Evolutionary conservation across 1,140 invertebrate genomes (phyloP), one percentile per base, ranked within the genome.

Genomic region (Cydia pomonella): DNA sequence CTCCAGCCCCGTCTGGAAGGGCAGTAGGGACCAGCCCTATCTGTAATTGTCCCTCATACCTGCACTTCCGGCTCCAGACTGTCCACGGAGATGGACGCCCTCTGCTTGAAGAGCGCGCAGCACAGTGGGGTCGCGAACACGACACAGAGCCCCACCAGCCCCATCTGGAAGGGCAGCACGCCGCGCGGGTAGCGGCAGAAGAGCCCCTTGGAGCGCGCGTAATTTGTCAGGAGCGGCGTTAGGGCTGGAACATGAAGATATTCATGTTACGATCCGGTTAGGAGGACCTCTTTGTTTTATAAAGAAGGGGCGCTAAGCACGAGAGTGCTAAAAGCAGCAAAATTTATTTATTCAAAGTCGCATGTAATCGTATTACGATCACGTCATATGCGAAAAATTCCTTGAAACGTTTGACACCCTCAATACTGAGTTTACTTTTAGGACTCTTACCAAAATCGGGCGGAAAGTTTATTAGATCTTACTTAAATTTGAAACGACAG

Each of bases 41-140:
- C 4, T 29, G 27, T 29, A n/a, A n/a, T n/a, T n/a, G n/a, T n/a
- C n/a, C 29, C 29, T 3, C 29, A 33, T 77, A 94, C 94, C 84
- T 93, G 91, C 0, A 96, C 89, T 1, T 95, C 93, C 0, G 90
- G 41, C 77, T 96, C 96, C n/a, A 97, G 85, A 12, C 90, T 91
- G 47, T 93, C 82, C 12, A 95, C 94, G 3, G 89, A 74, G 62
- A 96, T 93, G 16, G 93, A 87, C 1, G 96, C 95, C n/a, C 93
- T 94, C 89, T 97, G 97, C 16, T 95, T 95, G 83, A 97, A 97
- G 59, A 97, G 91, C 2, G 97, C 97, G 85, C 97, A 98, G 72
- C 96, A 96, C 2, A 97, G 89, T 0, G 97, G 97, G 3, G 97
- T 97, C n/a, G 97, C 96, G 84, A 97, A 96, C 0, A 96, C 96